These are phyloP conservation scores for Platyscapa corneri DNA, from an alignment of 1,140 invertebrate genomes.

Conservation along the genomic window DNA sequence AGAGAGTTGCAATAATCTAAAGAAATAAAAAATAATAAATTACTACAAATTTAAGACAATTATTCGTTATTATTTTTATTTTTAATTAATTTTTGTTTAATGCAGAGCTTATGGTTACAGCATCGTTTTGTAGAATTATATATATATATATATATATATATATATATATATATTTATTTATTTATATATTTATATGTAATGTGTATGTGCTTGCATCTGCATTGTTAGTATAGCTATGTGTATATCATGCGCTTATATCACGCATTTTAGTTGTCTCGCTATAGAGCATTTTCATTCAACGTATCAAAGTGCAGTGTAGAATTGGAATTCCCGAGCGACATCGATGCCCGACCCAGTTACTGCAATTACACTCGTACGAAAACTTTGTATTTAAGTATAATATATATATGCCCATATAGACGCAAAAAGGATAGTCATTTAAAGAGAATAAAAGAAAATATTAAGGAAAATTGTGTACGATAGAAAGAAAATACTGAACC, in stretches of 20 bases:
- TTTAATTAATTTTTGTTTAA: not conserved
- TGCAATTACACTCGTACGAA: not conserved
- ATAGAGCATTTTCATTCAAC: not conserved
- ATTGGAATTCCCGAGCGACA: slow-evolving; percentile 60
- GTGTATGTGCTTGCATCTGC: too few relatives aligned
- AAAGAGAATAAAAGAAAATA: not conserved
- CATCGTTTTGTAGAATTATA: not conserved
- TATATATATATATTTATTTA: not conserved
- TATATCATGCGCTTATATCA: too few relatives aligned
- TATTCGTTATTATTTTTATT: slow-evolving; percentile 20
- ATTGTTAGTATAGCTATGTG: too few relatives aligned
- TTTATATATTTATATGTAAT: not conserved
- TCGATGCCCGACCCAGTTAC: slow-evolving; percentile 58
- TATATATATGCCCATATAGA: slow-evolving; percentile 38
- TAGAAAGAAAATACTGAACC: not conserved
- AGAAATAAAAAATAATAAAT: slow-evolving; percentile 44
- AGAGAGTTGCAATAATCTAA: slow-evolving; percentile 39
- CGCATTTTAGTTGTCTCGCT: not conserved
- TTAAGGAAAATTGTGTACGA: not conserved
- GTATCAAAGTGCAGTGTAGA: slow-evolving; percentile 21
- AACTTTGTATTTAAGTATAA: not conserved
- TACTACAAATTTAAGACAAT: slow-evolving; percentile 7
- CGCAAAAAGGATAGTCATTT: not conserved
- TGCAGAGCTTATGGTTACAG: not conserved
- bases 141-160: not conserved